Percentiles rank a stretch among this genome's conserved stretches.
These are phyloP conservation scores for Apodemia zela DNA, from an alignment of 2,888 invertebrate genomes.

Conservation along the genomic window DNA sequence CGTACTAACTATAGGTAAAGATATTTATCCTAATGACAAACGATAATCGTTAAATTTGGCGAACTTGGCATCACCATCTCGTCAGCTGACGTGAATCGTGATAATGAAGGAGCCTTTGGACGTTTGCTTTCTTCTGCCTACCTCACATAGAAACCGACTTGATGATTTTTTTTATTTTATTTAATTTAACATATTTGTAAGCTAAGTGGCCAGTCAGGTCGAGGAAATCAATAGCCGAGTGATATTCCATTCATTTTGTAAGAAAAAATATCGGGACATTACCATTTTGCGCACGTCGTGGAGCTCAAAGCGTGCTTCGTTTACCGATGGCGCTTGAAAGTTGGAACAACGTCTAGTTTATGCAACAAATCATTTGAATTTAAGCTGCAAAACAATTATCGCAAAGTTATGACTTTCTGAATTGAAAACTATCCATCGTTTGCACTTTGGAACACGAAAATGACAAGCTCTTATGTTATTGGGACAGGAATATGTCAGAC, in stretches of 20 bases:
- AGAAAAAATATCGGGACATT: conserved; percentile 67
- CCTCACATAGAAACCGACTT: too few species aligned
- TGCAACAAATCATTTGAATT: conserved; percentile 7
- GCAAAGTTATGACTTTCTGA: not conserved
- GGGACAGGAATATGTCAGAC: not conserved
- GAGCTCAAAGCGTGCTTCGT: conserved; percentile 58
- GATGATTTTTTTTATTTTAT: too few species aligned
- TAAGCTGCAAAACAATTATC: not conserved
- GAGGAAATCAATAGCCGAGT: conserved; percentile 43
- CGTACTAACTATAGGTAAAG: too few species aligned
- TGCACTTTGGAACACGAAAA: not conserved
- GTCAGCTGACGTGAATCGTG: too few species aligned
- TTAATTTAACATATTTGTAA: not conserved
- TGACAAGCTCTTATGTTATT: not conserved
- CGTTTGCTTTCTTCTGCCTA: too few species aligned
- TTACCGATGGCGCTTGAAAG: conserved; percentile 46
- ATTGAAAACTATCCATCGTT: not conserved
- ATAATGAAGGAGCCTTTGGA: too few species aligned
- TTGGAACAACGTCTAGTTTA: conserved; percentile 56
- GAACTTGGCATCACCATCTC: too few species aligned
- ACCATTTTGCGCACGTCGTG: conserved; percentile 62
- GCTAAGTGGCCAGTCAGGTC: conserved; percentile 31
- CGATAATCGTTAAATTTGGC: too few species aligned
- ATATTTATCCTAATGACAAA: too few species aligned
- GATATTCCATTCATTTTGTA: conserved; percentile 51